Evolutionary conservation across 2,797 vertebrate genomes (phyloP).

Genomic region (Octomys mimax): DNA sequence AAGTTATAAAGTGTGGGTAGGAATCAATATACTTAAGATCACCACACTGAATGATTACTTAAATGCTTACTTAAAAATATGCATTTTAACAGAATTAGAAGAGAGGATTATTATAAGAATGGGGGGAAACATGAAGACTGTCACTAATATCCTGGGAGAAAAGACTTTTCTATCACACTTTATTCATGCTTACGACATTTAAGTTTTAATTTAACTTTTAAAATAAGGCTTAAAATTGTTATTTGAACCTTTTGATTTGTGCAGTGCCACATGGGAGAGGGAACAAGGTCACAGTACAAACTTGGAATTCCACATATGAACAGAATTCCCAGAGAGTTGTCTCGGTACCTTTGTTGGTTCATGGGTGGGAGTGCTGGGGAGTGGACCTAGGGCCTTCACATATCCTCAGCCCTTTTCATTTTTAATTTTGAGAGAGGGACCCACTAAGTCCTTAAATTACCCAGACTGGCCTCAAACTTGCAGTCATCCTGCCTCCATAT

Average conservation of each 20-base stretch:
- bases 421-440: neutral
- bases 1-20: neutral
- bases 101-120: neutral
- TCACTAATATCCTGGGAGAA: neutral
- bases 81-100: neutral
- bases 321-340: neutral
- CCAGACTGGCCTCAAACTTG: neutral
- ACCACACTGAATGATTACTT: neutral
- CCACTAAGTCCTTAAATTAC: neutral
- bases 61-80: conserved; percentile 12
- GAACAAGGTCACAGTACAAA: conserved; percentile 3
- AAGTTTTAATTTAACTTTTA: neutral
- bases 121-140: neutral
- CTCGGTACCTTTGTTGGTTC: neutral
- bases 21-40: neutral
- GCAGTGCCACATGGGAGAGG: neutral
- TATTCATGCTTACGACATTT: conserved; percentile 14
- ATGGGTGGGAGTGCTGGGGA: neutral
- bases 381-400: neutral
- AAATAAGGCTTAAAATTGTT: neutral
- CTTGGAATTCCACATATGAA: neutral
- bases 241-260: conserved; percentile 21
- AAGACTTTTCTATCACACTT: neutral
- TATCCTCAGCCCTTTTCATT: neutral
- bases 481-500: neutral